Percentiles rank a stretch among this genome's conserved stretches.
Evolutionary conservation across 2,113 vertebrate species (phyloP).

Genomic region (Machaerirhynchus nigripectus): DNA sequence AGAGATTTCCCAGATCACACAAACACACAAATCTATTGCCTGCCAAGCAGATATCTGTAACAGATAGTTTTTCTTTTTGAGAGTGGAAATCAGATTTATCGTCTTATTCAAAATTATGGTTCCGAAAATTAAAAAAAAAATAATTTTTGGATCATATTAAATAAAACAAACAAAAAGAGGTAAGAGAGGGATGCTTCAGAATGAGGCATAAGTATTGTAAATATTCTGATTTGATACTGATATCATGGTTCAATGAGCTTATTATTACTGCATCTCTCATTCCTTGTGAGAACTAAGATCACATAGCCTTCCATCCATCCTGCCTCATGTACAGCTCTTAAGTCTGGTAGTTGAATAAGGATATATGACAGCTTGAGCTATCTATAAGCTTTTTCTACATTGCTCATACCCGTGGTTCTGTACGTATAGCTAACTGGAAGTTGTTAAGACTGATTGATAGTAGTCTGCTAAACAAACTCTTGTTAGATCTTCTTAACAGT

Average conservation of each 20-base stretch:
- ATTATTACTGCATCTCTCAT: neutral
- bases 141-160: neutral
- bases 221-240: neutral
- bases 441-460: neutral
- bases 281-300: neutral
- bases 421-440: neutral
- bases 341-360: neutral
- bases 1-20: neutral
- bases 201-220: neutral
- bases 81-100: neutral
- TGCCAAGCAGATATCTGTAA: neutral
- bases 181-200: neutral
- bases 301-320: fast-evolving
- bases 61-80: neutral
- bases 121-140: neutral
- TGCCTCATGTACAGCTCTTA: neutral
- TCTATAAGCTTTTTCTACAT: neutral
- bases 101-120: neutral
- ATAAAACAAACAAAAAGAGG: neutral
- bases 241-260: neutral
- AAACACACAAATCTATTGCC: no score
- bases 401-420: neutral
- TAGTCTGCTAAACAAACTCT: neutral
- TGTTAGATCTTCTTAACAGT: neutral
- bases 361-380: neutral